Percentiles rank a stretch among this genome's conserved stretches.
Conservation (phyloP, 2,113 vertebrate species). For the Rhipidura dahli region DNA sequence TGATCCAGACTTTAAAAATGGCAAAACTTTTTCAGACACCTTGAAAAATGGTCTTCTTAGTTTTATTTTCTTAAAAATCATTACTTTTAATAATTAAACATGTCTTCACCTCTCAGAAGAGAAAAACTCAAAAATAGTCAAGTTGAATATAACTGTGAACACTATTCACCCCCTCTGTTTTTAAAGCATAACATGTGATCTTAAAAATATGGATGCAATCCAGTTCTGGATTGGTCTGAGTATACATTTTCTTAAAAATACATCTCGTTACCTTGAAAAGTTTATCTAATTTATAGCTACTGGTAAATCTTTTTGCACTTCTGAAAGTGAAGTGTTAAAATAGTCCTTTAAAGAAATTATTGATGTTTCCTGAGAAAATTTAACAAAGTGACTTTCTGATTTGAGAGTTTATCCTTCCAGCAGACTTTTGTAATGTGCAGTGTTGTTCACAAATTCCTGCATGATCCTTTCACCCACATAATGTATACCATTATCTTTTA, state of each 20-base stretch:
- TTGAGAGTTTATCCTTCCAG: neutral
- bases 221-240: neutral
- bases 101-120: neutral
- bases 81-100: neutral
- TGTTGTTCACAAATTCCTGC: neutral
- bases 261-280: neutral
- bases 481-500: neutral
- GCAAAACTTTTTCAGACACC: conserved; percentile 12
- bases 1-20: conserved; percentile 50
- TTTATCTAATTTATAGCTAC: neutral
- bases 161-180: neutral
- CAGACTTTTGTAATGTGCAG: neutral
- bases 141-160: neutral
- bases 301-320: neutral
- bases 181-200: neutral
- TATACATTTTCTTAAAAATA: neutral
- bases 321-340: neutral
- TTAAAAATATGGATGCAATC: neutral
- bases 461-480: neutral
- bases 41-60: neutral
- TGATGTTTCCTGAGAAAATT: neutral
- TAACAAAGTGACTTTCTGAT: neutral
- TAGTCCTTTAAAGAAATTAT: neutral
- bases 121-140: neutral
- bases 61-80: neutral